Evolutionary conservation across 2,888 invertebrate genomes (phyloP).

Genomic region (Bombylius major): DNA sequence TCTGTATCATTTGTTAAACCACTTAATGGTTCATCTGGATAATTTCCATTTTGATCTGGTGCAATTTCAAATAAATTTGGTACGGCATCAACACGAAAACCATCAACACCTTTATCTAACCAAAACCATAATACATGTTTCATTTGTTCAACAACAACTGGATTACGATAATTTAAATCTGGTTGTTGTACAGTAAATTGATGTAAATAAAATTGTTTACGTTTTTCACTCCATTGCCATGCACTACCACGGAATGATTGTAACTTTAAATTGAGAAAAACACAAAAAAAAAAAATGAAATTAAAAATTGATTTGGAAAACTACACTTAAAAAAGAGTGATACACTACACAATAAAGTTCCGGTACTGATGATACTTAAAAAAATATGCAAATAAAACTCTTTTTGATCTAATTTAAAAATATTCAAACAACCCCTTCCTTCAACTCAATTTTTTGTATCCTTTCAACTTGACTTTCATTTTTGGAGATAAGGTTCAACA

Average conservation of each 20-base stretch:
- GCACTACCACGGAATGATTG: conserved; percentile 36
- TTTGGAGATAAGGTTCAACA: no score
- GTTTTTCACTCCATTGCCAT: conserved; percentile 51
- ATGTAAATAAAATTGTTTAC: conserved; percentile 51
- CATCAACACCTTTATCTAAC: conserved; percentile 66
- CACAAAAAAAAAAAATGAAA: conserved; percentile 18
- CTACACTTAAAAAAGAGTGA: no score
- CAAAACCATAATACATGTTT: conserved; percentile 52
- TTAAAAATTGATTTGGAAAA: neutral
- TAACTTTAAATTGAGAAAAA: neutral
- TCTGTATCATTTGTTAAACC: conserved; percentile 37
- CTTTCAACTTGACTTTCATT: no score
- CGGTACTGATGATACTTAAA: no score
- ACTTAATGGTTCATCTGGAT: conserved; percentile 42
- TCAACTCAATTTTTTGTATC: no score
- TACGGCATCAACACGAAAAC: conserved; percentile 59
- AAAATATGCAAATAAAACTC: no score
- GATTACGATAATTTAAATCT: conserved; percentile 50
- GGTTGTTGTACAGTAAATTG: conserved; percentile 48
- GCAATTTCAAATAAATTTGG: conserved; percentile 32
- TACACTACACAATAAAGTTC: no score
- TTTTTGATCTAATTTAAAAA: no score
- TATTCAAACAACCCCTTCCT: no score
- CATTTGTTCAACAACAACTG: conserved; percentile 39
- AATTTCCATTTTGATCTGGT: conserved; percentile 21